Evolutionary conservation across 2,888 invertebrate genomes (phyloP).

Genomic region (Pammene aurita): DNA sequence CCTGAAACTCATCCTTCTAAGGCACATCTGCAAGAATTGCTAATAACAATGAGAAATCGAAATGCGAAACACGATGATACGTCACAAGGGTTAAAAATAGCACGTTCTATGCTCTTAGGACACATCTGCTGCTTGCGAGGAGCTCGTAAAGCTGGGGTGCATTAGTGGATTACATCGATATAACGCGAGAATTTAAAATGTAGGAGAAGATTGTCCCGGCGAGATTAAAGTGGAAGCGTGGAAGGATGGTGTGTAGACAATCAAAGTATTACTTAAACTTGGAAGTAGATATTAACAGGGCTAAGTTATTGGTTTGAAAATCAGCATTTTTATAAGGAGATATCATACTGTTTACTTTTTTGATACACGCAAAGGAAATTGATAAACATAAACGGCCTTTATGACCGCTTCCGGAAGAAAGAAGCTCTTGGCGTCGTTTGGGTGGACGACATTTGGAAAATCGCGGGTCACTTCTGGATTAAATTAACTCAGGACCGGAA

Average conservation of each 20-base stretch:
- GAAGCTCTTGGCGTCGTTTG: no score
- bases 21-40: constrained; percentile 25
- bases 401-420: no score
- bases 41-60: constrained; percentile 28
- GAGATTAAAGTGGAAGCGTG: neutral
- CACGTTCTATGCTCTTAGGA: constrained; percentile 16
- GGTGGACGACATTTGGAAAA: no score
- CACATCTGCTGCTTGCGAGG: constrained; percentile 31
- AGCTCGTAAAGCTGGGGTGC: constrained; percentile 47
- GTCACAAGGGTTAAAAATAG: constrained; percentile 29
- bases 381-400: no score
- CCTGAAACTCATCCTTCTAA: constrained; percentile 3
- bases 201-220: neutral
- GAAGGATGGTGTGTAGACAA: neutral
- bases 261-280: neutral
- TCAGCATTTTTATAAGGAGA: no score
- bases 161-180: constrained; percentile 58
- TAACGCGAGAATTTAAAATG: constrained; percentile 41
- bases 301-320: no score
- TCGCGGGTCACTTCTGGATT: no score
- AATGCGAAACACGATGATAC: constrained; percentile 8
- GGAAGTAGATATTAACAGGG: no score
- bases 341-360: no score
- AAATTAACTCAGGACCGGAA: no score
- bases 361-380: no score